Base-by-base conservation (phyloP, 2,888 invertebrate species). In the Thecophora atra region DNA sequence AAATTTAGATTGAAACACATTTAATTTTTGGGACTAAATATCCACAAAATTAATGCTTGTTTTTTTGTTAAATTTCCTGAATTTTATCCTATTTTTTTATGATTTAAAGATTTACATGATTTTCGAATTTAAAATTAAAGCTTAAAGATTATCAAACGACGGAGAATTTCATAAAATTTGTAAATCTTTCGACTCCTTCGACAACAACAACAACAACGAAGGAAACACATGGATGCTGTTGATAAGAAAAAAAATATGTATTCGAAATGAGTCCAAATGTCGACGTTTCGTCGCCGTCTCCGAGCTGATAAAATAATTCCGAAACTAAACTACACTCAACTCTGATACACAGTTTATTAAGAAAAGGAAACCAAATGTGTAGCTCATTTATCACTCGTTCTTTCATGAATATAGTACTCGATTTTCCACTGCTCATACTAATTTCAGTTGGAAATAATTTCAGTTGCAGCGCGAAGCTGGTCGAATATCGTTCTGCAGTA, bases 251-350 rank as follows among this genome's bases (percentile, higher is more conserved):
- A 58, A 15, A 58, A 30, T 30, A 30, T 30, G 11, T 68, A 71
- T 72, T 65, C n/a, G 44, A 76, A 78, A 76, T 75, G 76, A 76
- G 76, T 76, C 76, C 77, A 78, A 76, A 75, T 78, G 76, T 74
- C 77, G 73, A 58, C 71, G 73, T 75, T 74, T 74, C n/a, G n/a
- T 77, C 75, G 76, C 74, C 73, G 54, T 62, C 28, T 58, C 54
- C 70, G 44, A 63, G 74, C 76, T 77, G 76, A 77, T 77, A 75
- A 77, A 77, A 72, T 74, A 69, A 73, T 65, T 37, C 7, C 72
- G 71, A 72, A 67, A 54, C 72, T 63, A 66, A 37, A n/a, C n/a
- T n/a, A n/a, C n/a, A n/a, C n/a, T 60, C 24, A 68, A 42, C 21
- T 52, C 68, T 44, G 24, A 67, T 37, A 52, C 58, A 58, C 24